A percentile compares a stretch with the other conserved stretches of the same genome.
phyloP scores from a whole-genome alignment of 2,797 vertebrate genomes.

The Sebastes trivittatus region DNA sequence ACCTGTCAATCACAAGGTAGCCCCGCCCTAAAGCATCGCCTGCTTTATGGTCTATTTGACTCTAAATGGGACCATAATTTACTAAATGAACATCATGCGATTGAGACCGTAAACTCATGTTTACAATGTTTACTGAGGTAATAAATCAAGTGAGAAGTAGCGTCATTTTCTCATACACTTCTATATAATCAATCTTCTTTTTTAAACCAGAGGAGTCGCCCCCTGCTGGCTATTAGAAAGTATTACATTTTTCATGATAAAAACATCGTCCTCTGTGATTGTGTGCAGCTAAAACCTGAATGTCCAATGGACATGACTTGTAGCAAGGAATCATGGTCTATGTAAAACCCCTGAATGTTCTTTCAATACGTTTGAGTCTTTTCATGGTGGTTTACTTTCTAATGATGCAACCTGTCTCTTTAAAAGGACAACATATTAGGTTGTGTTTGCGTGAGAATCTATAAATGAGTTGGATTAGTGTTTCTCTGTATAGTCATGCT shows the following conservation, averaged over 20 bases:
- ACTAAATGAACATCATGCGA: no score
- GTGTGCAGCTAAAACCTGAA: neutral
- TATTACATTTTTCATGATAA: neutral
- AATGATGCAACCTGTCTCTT: neutral
- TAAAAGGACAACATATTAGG: neutral
- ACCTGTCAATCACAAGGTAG: no score
- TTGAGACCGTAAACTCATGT: no score
- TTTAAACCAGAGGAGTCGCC: no score
- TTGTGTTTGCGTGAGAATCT: neutral
- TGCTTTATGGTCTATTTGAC: no score
- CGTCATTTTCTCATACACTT: no score
- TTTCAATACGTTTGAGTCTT: neutral
- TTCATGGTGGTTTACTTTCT: neutral
- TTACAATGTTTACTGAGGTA: no score
- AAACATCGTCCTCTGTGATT: neutral
- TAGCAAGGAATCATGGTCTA: neutral
- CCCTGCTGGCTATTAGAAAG: accelerated
- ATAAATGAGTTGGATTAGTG: neutral
- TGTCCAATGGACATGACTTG: neutral
- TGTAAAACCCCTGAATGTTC: neutral
- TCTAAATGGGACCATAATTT: no score
- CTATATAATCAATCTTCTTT: accelerated
- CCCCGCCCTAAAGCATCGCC: accelerated
- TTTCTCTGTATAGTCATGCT: neutral
- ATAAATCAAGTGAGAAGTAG: no score